Percentiles rank a stretch among this genome's conserved stretches.
Conservation (phyloP, 2,888 invertebrate species). For the Gortyna flavago region DNA sequence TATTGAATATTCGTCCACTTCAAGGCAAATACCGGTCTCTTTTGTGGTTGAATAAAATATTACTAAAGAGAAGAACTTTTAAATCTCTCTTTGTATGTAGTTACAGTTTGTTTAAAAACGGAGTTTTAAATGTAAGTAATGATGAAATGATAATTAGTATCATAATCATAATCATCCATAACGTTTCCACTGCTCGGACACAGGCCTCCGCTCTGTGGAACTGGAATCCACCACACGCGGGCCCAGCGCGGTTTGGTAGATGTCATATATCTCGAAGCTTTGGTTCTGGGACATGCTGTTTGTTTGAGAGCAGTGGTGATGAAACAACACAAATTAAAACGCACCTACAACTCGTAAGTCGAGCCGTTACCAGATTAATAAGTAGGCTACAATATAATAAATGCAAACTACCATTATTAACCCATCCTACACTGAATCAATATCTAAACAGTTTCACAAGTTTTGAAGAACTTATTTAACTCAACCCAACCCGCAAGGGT, state of each 20-base stretch:
- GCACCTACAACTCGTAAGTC: too few species aligned
- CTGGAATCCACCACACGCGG: too few species aligned
- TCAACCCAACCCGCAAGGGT: slow-evolving; percentile 11
- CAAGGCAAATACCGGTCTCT: slow-evolving; percentile 1
- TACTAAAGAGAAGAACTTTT: neutral
- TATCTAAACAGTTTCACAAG: slow-evolving; percentile 4
- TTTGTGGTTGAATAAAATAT: slow-evolving; percentile 3
- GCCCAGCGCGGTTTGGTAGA: too few species aligned
- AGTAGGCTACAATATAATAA: neutral
- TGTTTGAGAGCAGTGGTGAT: too few species aligned
- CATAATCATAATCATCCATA: too few species aligned
- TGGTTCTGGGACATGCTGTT: too few species aligned
- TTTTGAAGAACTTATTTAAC: slow-evolving; percentile 15
- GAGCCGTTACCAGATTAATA: neutral
- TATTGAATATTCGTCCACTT: slow-evolving; percentile 18
- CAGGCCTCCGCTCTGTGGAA: too few species aligned
- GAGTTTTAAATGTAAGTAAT: neutral
- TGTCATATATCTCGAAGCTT: too few species aligned
- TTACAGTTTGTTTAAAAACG: neutral
- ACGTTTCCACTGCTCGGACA: too few species aligned
- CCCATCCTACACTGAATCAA: slow-evolving; percentile 3
- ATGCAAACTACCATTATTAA: neutral
- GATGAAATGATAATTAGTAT: neutral
- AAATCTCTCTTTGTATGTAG: neutral
- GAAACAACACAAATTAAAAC: too few species aligned